phyloP scores from a whole-genome alignment of 2,888 invertebrate species.

The Perizoma affinitatum region DNA sequence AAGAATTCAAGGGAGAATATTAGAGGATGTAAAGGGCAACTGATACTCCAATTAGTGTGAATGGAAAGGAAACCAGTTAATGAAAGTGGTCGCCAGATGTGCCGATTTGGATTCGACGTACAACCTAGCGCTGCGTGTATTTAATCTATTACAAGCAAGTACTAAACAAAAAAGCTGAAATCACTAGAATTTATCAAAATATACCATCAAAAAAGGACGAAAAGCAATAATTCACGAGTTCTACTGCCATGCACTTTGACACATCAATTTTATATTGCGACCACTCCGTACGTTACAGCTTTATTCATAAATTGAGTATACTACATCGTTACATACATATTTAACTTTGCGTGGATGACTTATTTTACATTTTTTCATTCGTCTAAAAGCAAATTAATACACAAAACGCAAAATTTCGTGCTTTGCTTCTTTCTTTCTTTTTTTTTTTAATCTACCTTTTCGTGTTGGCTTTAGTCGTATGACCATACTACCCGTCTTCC shows the following conservation, averaged over 20 bases:
- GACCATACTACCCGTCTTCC: too few species aligned
- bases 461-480: too few species aligned
- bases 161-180: conserved; percentile 11
- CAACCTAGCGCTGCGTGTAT: conserved; percentile 36
- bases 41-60: conserved; percentile 55
- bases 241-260: conserved; percentile 70
- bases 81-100: conserved; percentile 63
- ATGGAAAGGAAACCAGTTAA: conserved; percentile 50
- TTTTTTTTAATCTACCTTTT: too few species aligned
- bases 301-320: conserved; percentile 17
- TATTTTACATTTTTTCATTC: conserved; percentile 61
- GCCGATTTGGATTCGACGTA: conserved; percentile 59
- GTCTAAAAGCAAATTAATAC: conserved; percentile 40
- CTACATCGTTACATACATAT: conserved; percentile 44
- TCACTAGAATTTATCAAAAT: conserved; percentile 36
- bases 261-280: conserved; percentile 61
- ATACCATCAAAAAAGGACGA: conserved; percentile 51
- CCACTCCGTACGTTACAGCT: conserved; percentile 31
- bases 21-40: conserved; percentile 37
- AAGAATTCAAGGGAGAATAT: not conserved
- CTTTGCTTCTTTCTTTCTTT: conserved; percentile 38
- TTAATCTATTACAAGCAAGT: conserved; percentile 7
- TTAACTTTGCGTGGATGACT: conserved; percentile 42
- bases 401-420: conserved; percentile 68
- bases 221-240: conserved; percentile 66